Percentiles rank a stretch among this genome's conserved stretches.
These are phyloP conservation scores for Globia sparganii DNA, from an alignment of 2,888 invertebrate genomes.

Conservation along the genomic window DNA sequence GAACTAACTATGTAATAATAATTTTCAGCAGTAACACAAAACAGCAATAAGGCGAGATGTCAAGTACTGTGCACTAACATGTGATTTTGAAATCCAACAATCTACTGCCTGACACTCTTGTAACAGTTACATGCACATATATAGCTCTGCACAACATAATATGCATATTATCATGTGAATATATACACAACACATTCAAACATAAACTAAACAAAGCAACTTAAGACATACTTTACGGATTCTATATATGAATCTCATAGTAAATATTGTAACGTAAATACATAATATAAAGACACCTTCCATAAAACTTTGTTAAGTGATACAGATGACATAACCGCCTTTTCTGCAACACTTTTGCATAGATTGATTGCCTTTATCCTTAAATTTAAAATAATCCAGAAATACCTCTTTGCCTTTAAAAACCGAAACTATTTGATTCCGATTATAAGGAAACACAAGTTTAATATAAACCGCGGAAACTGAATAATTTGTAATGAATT, in stretches of 20 bases:
- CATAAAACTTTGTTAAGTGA: conserved; percentile 2
- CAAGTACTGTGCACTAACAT: conserved; percentile 50
- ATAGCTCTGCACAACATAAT: conserved; percentile 43
- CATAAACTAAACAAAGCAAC: conserved; percentile 42
- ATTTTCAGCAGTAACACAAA: conserved; percentile 38
- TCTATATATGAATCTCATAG: conserved; percentile 30
- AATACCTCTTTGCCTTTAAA: conserved; percentile 4
- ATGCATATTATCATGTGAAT: conserved; percentile 41
- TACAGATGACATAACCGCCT: conserved; percentile 8
- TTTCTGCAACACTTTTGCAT: conserved; percentile 12
- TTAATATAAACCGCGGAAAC: conserved; percentile 13
- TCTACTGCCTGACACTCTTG: conserved; percentile 61
- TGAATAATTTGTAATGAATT: conserved; percentile 2
- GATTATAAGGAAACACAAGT: conserved; percentile 23
- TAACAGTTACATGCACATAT: conserved; percentile 59
- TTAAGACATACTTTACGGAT: conserved; percentile 32
- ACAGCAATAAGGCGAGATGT: conserved; percentile 48
- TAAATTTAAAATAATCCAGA: conserved; percentile 10
- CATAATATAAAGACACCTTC: conserved; percentile 35
- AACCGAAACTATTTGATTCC: conserved; percentile 17
- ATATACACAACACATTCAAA: conserved; percentile 39
- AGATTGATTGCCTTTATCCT: conserved; percentile 14
- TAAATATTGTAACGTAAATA: conserved; percentile 34
- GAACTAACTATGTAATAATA: conserved; percentile 26
- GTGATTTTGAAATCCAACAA: conserved; percentile 42